These are phyloP conservation scores for Ceuthmochares aereus DNA, from an alignment of 2,113 vertebrate species.

Conservation along the genomic window DNA sequence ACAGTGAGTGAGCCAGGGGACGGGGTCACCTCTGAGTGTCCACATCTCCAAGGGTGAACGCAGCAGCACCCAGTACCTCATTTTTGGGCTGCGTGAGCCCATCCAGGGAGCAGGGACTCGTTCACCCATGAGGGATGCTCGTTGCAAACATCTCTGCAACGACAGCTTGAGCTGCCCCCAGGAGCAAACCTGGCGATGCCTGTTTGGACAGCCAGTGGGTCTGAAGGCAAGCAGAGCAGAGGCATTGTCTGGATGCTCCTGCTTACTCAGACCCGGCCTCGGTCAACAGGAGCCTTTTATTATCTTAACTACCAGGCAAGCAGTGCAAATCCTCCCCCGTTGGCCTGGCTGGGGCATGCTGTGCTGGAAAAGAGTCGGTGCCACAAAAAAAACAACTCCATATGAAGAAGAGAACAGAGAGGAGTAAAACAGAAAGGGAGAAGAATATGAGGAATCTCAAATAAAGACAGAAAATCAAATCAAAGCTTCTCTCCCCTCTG, in stretches of 20 bases:
- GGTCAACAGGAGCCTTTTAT: background rate
- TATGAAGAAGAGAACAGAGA: background rate
- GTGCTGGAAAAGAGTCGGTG: background rate
- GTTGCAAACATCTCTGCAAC: fast-evolving
- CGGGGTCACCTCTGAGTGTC: background rate
- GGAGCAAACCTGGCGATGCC: background rate
- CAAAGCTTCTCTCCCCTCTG: background rate
- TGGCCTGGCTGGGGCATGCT: background rate
- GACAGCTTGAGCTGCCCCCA: background rate
- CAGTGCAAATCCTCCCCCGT: background rate
- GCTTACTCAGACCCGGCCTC: background rate
- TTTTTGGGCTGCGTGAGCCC: background rate
- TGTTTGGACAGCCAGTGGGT: fast-evolving
- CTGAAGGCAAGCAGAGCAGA: background rate
- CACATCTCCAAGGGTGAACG: background rate
- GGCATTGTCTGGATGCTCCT: background rate
- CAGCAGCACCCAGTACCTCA: fast-evolving
- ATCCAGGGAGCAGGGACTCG: fast-evolving
- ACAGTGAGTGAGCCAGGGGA: background rate
- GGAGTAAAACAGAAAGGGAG: background rate
- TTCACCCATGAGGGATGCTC: fast-evolving
- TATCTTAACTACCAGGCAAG: background rate
- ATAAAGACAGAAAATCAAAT: background rate
- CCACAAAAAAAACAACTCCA: background rate
- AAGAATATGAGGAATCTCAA: background rate